Conservation (phyloP, 2,888 invertebrate genomes). For the Pocota personata region DNA sequence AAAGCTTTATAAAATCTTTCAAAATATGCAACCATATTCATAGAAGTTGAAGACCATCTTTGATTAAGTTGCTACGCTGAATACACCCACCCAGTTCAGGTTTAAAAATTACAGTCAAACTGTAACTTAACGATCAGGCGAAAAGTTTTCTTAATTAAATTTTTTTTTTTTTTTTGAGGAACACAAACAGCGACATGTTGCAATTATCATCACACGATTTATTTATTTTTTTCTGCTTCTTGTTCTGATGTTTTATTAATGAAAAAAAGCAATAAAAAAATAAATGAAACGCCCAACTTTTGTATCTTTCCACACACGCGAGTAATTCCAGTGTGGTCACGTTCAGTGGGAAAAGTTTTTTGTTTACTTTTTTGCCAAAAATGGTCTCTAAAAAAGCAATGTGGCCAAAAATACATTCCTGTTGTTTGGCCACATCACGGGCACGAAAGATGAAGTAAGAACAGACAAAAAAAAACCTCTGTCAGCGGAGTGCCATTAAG, state of each 20-base stretch:
- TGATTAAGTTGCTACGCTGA: background rate
- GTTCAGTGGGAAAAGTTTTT: background rate
- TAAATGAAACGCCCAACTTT: background rate
- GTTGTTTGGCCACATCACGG: background rate
- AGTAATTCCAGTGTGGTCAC: constrained; percentile 5
- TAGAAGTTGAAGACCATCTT: background rate
- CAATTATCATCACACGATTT: background rate
- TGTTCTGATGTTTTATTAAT: background rate
- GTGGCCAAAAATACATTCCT: constrained; percentile 12
- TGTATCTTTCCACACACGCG: background rate
- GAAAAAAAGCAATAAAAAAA: background rate
- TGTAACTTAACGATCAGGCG: background rate
- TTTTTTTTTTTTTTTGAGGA: background rate
- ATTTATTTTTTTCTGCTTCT: background rate
- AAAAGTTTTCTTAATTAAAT: background rate
- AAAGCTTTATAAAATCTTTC: no score
- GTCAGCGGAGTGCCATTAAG: constrained; percentile 50
- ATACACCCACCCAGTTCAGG: background rate
- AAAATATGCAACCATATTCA: no score
- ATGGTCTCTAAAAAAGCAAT: constrained; percentile 6
- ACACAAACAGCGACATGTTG: background rate
- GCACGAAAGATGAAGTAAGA: background rate
- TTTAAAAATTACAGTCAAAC: background rate
- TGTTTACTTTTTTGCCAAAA: constrained; percentile 2
- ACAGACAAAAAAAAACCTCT: constrained; percentile 21